phyloP scores from a whole-genome alignment of 37 sponge, comb jelly and placozoan genomes.

The Theonella swinhoei region DNA sequence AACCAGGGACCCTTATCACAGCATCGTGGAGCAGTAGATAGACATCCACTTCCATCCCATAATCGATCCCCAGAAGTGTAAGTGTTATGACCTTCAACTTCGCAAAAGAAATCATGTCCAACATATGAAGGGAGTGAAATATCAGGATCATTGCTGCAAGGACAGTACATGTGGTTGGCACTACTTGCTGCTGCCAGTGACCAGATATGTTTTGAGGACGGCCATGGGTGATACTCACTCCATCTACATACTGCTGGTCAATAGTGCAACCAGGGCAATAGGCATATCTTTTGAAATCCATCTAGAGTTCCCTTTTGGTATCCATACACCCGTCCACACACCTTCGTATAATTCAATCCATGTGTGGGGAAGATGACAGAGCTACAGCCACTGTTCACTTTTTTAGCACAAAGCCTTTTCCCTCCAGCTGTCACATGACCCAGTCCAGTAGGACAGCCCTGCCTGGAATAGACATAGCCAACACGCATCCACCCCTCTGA shows the following conservation, averaged over 20 bases:
- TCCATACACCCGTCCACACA: slow-evolving; percentile 26
- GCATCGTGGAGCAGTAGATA: too few relatives aligned
- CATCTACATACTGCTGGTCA: slow-evolving; percentile 31
- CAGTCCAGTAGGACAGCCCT: slow-evolving; percentile 27
- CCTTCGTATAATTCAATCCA: not conserved
- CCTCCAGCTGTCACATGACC: not conserved
- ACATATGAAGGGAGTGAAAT: slow-evolving; percentile 10
- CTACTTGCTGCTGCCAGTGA: not conserved
- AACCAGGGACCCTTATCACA: too few relatives aligned
- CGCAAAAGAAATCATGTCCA: slow-evolving; percentile 27
- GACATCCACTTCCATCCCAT: too few relatives aligned
- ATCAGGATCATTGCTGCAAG: not conserved
- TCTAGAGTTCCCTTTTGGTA: slow-evolving; percentile 3
- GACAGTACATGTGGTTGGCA: not conserved
- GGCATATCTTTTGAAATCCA: not conserved
- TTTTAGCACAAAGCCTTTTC: slow-evolving; percentile 5
- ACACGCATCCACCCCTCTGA: slow-evolving; percentile 29
- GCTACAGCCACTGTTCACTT: not conserved
- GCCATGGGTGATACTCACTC: slow-evolving; percentile 37
- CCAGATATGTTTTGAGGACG: slow-evolving; percentile 38
- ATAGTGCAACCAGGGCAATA: not conserved
- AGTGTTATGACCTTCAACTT: not conserved
- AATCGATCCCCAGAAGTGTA: too few relatives aligned
- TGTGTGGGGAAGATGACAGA: slow-evolving; percentile 6
- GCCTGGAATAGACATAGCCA: slow-evolving; percentile 1